Evolutionary conservation across 1,140 invertebrate genomes (phyloP).

Genomic region (Drosophila subobscura): DNA sequence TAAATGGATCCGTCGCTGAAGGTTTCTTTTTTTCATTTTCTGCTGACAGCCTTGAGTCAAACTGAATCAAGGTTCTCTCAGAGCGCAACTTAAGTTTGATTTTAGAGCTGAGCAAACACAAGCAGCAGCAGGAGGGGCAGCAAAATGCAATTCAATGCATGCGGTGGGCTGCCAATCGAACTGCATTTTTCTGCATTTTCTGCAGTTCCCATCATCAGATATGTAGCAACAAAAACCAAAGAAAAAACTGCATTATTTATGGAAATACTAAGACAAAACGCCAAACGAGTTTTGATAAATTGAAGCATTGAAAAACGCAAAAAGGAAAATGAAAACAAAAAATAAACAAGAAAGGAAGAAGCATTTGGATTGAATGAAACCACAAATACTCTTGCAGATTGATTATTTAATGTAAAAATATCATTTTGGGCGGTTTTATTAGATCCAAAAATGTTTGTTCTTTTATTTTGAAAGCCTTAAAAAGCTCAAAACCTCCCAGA

Average conservation of each 20-base stretch:
- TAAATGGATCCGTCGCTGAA: constrained; percentile 20
- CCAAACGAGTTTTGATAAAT: constrained; percentile 45
- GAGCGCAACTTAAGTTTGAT: constrained; percentile 25
- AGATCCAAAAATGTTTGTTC: no score
- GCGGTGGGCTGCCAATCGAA: constrained; percentile 11
- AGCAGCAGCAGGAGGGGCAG: not conserved
- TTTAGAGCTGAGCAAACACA: not conserved
- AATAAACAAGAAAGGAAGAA: not conserved
- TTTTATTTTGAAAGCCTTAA: no score
- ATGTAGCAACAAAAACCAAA: constrained; percentile 7
- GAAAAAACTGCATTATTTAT: constrained; percentile 51
- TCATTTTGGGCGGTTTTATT: not conserved
- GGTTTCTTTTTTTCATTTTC: not conserved
- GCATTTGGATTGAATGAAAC: not conserved
- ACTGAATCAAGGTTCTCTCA: constrained; percentile 43
- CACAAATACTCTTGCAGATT: constrained; percentile 6
- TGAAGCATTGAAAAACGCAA: constrained; percentile 25
- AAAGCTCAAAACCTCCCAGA: no score
- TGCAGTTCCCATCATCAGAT: constrained; percentile 31
- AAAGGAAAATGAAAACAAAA: constrained; percentile 8
- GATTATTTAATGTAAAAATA: no score
- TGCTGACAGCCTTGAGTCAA: constrained; percentile 31
- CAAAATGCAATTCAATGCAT: not conserved
- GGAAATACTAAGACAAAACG: constrained; percentile 22
- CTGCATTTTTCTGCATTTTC: constrained; percentile 29